Evolutionary conservation across 2,888 invertebrate genomes (phyloP).

Genomic region (Corbicula japonica): DNA sequence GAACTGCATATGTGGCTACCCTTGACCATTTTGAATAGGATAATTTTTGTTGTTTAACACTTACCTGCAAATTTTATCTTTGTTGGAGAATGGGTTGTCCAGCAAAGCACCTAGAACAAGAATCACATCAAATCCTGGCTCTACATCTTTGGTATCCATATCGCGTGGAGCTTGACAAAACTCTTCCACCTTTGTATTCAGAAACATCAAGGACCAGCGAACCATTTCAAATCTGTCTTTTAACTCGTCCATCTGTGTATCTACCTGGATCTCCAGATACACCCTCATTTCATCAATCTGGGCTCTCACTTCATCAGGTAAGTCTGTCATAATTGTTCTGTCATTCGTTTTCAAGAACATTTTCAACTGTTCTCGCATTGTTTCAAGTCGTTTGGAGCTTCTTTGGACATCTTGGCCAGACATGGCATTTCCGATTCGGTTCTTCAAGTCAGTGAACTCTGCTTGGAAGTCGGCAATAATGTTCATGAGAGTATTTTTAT

Average conservation of each 20-base stretch:
- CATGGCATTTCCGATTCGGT: constrained; percentile 14
- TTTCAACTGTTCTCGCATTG: constrained; percentile 12
- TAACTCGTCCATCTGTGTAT: constrained; percentile 16
- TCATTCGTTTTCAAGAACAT: constrained; percentile 7
- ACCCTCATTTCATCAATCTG: constrained; percentile 12
- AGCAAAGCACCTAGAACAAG: constrained; percentile 31
- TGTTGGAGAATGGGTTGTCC: constrained; percentile 25
- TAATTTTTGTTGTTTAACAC: not conserved
- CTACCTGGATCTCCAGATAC: constrained; percentile 9
- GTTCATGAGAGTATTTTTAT: not conserved
- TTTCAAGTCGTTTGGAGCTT: constrained; percentile 7
- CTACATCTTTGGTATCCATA: not conserved
- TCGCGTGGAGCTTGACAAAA: constrained; percentile 7
- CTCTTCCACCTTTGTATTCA: not conserved
- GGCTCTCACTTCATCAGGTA: not conserved
- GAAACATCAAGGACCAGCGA: not conserved
- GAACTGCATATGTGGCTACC: not conserved
- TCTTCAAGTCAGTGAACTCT: not conserved
- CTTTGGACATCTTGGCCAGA: constrained; percentile 26
- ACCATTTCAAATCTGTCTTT: constrained; percentile 12
- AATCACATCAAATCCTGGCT: constrained; percentile 2
- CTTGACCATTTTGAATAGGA: not conserved
- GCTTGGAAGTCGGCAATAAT: constrained; percentile 17
- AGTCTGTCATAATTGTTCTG: not conserved
- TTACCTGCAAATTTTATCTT: constrained; percentile 49